Conservation (phyloP, 2,113 vertebrate species). For the Rafetus swinhoei region DNA sequence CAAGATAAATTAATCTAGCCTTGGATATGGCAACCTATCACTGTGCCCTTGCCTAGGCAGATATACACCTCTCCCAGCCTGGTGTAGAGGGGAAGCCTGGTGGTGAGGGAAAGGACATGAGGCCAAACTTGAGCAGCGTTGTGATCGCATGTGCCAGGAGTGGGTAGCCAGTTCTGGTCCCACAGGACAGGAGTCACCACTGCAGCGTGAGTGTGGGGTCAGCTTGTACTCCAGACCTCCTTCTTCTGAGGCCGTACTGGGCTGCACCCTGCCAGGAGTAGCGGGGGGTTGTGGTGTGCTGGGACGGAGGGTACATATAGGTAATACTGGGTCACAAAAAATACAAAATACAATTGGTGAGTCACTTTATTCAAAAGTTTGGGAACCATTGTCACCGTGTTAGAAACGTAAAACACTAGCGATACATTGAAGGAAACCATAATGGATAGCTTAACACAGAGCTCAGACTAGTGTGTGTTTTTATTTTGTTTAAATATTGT, state of each 20-base stretch:
- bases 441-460: not conserved
- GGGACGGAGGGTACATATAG: not conserved
- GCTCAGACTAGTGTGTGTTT: not conserved
- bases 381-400: not conserved
- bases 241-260: not conserved
- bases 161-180: not conserved
- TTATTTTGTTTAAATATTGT: not conserved
- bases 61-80: not conserved
- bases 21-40: not conserved
- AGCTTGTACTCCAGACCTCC: not conserved
- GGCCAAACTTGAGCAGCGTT: not conserved
- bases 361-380: not conserved
- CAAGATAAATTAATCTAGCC: not conserved
- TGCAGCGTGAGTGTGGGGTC: not conserved
- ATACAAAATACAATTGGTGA: not conserved
- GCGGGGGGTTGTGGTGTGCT: not conserved
- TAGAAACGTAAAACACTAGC: not conserved
- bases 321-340: not conserved
- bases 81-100: not conserved
- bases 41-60: not conserved
- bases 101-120: not conserved
- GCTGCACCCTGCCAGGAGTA: not conserved
- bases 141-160: not conserved
- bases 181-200: not conserved
- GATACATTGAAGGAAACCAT: not conserved